phyloP scores from a whole-genome alignment of 2,797 vertebrate genomes.

The Falco cherrug region DNA sequence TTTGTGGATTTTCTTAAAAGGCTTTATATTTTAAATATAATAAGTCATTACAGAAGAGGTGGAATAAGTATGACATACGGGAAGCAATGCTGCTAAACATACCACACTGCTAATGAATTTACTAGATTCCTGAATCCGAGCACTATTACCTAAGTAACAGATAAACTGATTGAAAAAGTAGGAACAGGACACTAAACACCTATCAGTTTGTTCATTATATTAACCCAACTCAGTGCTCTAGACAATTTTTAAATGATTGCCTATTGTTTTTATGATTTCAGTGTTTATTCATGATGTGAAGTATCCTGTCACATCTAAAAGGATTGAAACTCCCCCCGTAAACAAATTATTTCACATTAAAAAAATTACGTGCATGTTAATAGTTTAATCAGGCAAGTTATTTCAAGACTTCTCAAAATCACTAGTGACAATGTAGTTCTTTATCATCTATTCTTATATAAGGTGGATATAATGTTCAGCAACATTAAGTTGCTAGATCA shows the following conservation, averaged over 20 bases:
- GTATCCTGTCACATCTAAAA: not conserved
- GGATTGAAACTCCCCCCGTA: not conserved
- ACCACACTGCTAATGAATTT: not conserved
- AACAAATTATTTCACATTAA: not conserved
- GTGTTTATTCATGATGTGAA: not conserved
- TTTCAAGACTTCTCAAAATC: not conserved
- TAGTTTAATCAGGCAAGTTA: not conserved
- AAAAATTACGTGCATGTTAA: not conserved
- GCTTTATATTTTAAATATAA: not conserved
- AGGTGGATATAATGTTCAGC: not conserved
- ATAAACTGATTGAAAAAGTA: not conserved
- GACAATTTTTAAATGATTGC: not conserved
- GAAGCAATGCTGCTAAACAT: not conserved
- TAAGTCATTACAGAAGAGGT: not conserved
- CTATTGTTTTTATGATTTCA: not conserved
- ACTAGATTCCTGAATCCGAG: not conserved
- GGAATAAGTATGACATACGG: not conserved
- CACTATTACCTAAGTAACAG: not conserved
- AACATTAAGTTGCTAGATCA: not conserved
- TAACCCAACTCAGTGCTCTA: not conserved
- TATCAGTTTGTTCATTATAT: not conserved
- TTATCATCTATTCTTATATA: not conserved
- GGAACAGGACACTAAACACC: not conserved
- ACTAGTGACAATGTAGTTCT: not conserved
- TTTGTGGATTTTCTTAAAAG: not conserved